Base-by-base conservation (phyloP, 2,888 invertebrate genomes). In the Trissoscelio sp. region DNA sequence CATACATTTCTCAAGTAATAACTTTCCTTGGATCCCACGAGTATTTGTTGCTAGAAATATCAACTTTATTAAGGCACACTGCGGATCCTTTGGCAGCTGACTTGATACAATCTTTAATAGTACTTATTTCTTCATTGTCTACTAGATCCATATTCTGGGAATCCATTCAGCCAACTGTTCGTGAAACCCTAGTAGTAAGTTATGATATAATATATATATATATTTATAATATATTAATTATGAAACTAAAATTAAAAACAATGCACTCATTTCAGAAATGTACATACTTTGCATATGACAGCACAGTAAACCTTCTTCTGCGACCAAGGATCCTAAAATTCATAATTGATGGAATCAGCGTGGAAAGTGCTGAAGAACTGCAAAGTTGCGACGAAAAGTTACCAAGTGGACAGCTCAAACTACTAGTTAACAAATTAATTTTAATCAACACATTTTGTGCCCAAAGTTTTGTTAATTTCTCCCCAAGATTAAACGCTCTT, bases 311-410 rank as follows among this genome's bases (percentile, higher is more conserved):
- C 80, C 78, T 91, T 2, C 66, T 91, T 11, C 72, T 91, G 2
- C 87, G 91, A 20, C 91, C 91, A 2, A 86, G 91, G 31, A 91
- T 91, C 24, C 85, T 91, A 0, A 91, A 91, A 69, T 91, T 91
- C 72, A 91, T 91, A 22, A 91, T 91, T 64, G 91, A 91, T 46
- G 91, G 91, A 2, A 91, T 91, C 16, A 91, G 90, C 70, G 89
- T 91, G 1, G 89, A 91, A 57, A 91, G 90, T 20, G 90, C 91
- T 0, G 91, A 91, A 64, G 91, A 91, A 31, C 69, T 91, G n/a
- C 90, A 91, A 60, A 90, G 88, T 0, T 91, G 91, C 73, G 91
- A 91, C 69, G 90, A 91, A 48, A 88, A 88, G 12, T 82, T 88
- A 20, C 88, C 90, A 0, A 91, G 91, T 34, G 87, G 87, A 1